phyloP scores from a whole-genome alignment of 2,888 invertebrate genomes.

The Atethmia centrago region DNA sequence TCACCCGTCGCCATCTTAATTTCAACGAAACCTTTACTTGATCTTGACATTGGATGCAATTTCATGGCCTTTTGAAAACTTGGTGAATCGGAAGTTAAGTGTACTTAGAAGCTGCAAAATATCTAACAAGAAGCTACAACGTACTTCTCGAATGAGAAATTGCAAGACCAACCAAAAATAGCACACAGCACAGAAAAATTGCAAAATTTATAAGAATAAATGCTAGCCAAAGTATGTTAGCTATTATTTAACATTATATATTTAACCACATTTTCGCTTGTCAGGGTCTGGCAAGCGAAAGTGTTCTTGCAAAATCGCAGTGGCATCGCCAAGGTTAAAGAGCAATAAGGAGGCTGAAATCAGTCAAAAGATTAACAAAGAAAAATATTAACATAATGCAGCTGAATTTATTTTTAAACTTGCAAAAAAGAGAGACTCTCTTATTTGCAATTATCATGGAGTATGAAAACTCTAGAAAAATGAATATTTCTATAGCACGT shows the following conservation, averaged over 20 bases:
- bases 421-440: conserved; percentile 29
- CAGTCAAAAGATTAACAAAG: conserved; percentile 43
- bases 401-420: conserved; percentile 17
- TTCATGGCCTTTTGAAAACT: conserved; percentile 36
- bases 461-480: background rate
- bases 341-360: conserved; percentile 49
- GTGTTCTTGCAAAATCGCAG: conserved; percentile 57
- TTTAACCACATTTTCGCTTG: too few relatives aligned
- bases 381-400: conserved; percentile 35
- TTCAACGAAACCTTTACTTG: conserved; percentile 37
- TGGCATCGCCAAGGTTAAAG: conserved; percentile 63
- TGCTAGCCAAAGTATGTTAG: conserved; percentile 27
- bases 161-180: conserved; percentile 30
- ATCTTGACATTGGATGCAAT: conserved; percentile 46
- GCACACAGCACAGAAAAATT: conserved; percentile 25
- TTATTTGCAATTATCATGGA: conserved; percentile 1
- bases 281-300: conserved; percentile 56
- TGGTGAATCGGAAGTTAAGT: conserved; percentile 9
- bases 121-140: conserved; percentile 5
- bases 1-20: conserved; percentile 9
- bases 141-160: conserved; percentile 11
- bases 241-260: conserved; percentile 52
- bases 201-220: conserved; percentile 43
- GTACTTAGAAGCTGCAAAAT: background rate
- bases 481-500: background rate